Percentiles rank a stretch among this genome's conserved stretches.
Evolutionary conservation across 2,113 vertebrate species (phyloP).

Genomic region (Oreocharis arfaki): DNA sequence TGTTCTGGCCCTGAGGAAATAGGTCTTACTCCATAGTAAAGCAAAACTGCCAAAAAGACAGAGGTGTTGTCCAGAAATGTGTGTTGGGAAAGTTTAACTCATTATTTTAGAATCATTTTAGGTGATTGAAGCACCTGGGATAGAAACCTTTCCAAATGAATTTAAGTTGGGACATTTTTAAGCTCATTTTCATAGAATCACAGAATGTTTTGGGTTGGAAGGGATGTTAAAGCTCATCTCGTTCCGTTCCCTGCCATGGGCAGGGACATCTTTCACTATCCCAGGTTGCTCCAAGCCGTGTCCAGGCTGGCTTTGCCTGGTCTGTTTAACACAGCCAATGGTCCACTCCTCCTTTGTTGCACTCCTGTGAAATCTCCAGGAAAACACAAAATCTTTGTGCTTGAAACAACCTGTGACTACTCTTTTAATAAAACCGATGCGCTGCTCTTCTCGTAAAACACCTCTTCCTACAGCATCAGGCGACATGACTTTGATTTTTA

Average conservation of each 20-base stretch:
- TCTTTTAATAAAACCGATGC: accelerated
- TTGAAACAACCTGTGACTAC: accelerated
- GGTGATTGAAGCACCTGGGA: not conserved
- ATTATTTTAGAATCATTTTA: not conserved
- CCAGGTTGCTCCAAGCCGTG: not conserved
- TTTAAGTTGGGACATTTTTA: not conserved
- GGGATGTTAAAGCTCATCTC: not conserved
- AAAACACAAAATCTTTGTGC: not conserved
- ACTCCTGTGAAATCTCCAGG: not conserved
- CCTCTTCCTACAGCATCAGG: not conserved
- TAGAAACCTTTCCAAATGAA: not conserved
- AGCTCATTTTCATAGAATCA: not conserved
- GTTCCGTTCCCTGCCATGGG: not conserved
- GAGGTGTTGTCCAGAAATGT: not conserved
- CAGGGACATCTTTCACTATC: not conserved
- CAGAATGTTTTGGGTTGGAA: not conserved
- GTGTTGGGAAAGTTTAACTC: not conserved
- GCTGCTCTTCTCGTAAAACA: not conserved
- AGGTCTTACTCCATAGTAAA: not conserved
- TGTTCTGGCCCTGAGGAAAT: not conserved
- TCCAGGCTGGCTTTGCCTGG: not conserved
- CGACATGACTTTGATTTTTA: not conserved
- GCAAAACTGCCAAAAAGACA: not conserved
- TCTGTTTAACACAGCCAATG: not conserved
- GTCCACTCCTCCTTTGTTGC: not conserved